A percentile compares a stretch with the other conserved stretches of the same genome.
These are phyloP conservation scores for Muraenolepis orangiensis DNA, from an alignment of 2,797 vertebrate species.

Conservation along the genomic window DNA sequence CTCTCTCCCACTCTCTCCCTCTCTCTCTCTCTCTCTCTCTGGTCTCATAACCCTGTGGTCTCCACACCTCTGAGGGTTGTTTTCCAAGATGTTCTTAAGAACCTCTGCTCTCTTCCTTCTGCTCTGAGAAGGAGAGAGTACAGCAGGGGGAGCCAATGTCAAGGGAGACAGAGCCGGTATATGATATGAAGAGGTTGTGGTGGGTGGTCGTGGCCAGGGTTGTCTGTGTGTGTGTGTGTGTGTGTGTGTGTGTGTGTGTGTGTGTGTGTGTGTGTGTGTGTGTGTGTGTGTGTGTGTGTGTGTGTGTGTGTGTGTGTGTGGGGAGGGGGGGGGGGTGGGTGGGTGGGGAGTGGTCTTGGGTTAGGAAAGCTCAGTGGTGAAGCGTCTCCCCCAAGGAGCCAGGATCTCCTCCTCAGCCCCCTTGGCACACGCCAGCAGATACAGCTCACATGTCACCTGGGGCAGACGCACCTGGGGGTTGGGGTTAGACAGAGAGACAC, in stretches of 20 bases:
- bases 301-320: no score
- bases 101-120: background rate
- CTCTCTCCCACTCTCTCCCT: no score
- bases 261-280: no score
- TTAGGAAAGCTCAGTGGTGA: slow-evolving; percentile 55
- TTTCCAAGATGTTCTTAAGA: background rate
- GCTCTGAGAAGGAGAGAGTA: background rate
- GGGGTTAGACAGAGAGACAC: background rate
- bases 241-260: no score
- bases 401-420: slow-evolving; percentile 41
- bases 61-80: background rate
- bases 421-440: slow-evolving; percentile 65
- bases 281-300: no score
- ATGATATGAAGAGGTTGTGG: background rate
- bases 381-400: slow-evolving; percentile 47
- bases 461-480: slow-evolving; percentile 56
- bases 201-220: background rate
- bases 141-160: background rate
- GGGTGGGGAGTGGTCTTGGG: slow-evolving; percentile 1
- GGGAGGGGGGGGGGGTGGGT: slow-evolving; percentile 1
- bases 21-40: background rate
- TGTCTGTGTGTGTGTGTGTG: no score
- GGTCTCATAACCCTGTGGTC: background rate
- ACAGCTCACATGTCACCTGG: slow-evolving; percentile 65
- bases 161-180: background rate